Conservation (phyloP, 92 coral and sea anemone species). For the Palythoa grandis region DNA sequence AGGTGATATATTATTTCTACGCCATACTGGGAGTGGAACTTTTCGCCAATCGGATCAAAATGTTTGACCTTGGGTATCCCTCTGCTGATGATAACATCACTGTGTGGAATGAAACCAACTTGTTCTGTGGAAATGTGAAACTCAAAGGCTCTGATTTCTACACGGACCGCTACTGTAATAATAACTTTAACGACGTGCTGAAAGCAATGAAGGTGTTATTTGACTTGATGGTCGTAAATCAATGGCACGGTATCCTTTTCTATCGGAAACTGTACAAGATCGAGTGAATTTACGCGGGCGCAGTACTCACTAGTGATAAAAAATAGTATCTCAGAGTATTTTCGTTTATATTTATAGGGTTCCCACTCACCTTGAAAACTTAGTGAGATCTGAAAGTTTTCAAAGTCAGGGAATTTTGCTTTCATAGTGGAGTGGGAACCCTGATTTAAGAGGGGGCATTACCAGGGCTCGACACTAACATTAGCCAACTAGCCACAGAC, state of each 20-base stretch:
- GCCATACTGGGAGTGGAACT: slow-evolving; percentile 95
- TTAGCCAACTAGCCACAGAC: too few species aligned
- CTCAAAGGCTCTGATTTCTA: slow-evolving; percentile 87
- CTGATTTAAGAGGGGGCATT: too few species aligned
- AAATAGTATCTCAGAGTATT: too few species aligned
- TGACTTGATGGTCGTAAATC: slow-evolving; percentile 94
- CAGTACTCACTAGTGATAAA: too few species aligned
- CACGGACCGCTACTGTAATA: slow-evolving; percentile 84
- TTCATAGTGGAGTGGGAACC: too few species aligned
- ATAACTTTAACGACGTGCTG: slow-evolving; percentile 84
- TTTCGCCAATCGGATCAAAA: slow-evolving; percentile 68
- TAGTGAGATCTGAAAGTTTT: too few species aligned
- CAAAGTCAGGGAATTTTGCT: too few species aligned
- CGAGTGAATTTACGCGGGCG: too few species aligned
- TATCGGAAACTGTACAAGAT: neutral
- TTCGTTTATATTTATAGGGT: too few species aligned
- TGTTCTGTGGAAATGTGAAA: slow-evolving; percentile 85
- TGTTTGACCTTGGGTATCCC: slow-evolving; percentile 75
- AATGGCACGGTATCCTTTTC: slow-evolving; percentile 99
- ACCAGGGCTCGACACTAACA: too few species aligned
- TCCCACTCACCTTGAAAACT: too few species aligned
- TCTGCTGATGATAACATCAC: slow-evolving; percentile 45
- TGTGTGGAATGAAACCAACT: slow-evolving; percentile 39
- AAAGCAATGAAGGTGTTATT: slow-evolving; percentile 86
- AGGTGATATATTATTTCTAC: slow-evolving; percentile 87